Evolutionary conservation across 37 sponge, comb jelly and placozoan genomes (phyloP), one percentile per base, ranked within the genome.

Genomic region (Petrosia ficiformis): DNA sequence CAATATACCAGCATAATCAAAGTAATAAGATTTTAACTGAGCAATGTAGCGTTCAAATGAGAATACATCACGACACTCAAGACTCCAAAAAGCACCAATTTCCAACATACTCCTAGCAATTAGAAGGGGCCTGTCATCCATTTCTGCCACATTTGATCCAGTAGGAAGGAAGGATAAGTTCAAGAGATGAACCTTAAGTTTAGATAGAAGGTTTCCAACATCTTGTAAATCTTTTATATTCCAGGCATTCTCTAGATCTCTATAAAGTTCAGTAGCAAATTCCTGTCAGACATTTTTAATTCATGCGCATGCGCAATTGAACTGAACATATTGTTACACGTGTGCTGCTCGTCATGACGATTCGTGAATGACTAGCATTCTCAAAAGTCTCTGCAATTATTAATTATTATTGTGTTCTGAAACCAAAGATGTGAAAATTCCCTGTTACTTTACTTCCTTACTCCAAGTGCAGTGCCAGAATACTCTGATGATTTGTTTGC

Each of bases 11-110:
- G 32, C 66, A 72, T 86, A 95, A 76, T 98, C 96, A 40, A 85
- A 87, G 84, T 98, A 98, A 73, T 98, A 98, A 52, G 82, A 81
- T 63, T 90, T 95, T 39, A 98, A 80, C 40, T 95, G 99, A 2
- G 91, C 86, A 75, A 95, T 83, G 81, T 95, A 98, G 60, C 93
- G 79, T 80, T 98, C 89, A 65, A 98, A 98, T 22, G 88, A 77
- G 8, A 73, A 68, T 32, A 93, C 87, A 58, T 98, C 89, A 48
- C 75, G 76, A 42, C 75, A 80, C 39, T 93, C 92, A 16, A 95
- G 87, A 65, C 96, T 95, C 91, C 91, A 92, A 10, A 92, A 75
- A 3, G 94, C 99, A 31, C 96, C 99, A 24, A 95, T 87, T 85
- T 98, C 99, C 25, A 98, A 85, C 2, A 79, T 82, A 56, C 88